Conservation (phyloP, 2,888 invertebrate genomes). For the Salticus scenicus region DNA sequence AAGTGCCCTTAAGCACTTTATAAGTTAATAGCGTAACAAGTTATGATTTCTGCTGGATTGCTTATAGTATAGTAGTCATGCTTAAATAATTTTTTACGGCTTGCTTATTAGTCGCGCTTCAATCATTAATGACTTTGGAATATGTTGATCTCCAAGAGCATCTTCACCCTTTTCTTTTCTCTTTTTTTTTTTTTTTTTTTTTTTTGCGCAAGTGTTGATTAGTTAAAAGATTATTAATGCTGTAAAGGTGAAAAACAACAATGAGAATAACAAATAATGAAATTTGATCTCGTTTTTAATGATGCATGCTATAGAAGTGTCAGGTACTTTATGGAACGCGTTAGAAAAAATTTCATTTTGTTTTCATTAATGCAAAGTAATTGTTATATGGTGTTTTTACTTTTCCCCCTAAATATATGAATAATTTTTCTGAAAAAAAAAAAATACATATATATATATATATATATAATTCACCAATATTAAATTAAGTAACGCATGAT, state of each 20-base stretch:
- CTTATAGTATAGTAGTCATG: slow-evolving; percentile 16
- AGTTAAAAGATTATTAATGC: background rate
- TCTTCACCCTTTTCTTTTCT: background rate
- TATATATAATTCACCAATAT: too few relatives aligned
- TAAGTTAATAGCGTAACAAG: slow-evolving; percentile 47
- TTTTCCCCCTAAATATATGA: too few relatives aligned
- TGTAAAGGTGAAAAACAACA: background rate
- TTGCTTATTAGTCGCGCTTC: slow-evolving; percentile 42
- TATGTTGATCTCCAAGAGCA: background rate
- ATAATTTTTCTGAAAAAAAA: too few relatives aligned
- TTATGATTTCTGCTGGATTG: slow-evolving; percentile 26
- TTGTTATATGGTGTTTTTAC: too few relatives aligned
- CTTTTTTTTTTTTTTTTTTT: background rate
- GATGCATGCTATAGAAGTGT: background rate
- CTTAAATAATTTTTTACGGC: slow-evolving; percentile 21
- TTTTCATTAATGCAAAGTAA: too few relatives aligned
- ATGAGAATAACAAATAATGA: background rate
- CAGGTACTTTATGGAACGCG: too few relatives aligned
- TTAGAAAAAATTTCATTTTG: too few relatives aligned
- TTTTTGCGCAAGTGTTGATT: background rate
- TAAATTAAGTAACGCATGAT: too few relatives aligned
- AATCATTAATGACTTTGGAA: background rate
- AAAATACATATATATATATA: too few relatives aligned
- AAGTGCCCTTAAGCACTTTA: slow-evolving; percentile 38
- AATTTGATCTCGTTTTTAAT: slow-evolving; percentile 14